Conservation (phyloP, 1,140 invertebrate species). For the Musca vetustissima region DNA sequence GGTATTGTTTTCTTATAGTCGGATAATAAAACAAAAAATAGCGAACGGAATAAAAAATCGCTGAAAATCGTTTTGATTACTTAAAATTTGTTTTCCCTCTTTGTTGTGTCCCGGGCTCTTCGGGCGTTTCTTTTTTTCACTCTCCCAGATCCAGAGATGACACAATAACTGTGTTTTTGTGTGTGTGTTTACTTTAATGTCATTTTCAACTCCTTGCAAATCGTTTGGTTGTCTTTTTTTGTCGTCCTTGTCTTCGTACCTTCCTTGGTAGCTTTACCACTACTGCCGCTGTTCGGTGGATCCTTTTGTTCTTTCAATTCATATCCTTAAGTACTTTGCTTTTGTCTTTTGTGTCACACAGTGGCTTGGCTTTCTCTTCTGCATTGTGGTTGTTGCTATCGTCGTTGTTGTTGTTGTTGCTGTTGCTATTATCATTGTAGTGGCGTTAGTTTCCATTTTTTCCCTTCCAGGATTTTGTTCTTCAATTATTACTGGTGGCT, state of each 20-base stretch:
- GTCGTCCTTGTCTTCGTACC: slow-evolving; percentile 21
- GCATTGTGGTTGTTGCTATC: no score
- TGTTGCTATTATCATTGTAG: not conserved
- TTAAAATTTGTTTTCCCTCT: slow-evolving; percentile 43
- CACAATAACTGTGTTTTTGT: slow-evolving; percentile 34
- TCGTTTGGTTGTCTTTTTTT: slow-evolving; percentile 29
- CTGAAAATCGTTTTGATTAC: no score
- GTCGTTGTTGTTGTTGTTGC: not conserved
- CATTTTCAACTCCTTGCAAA: slow-evolving; percentile 52
- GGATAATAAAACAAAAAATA: no score
- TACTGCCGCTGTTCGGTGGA: not conserved
- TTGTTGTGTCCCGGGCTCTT: not conserved
- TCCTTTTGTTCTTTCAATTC: not conserved
- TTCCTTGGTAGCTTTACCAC: slow-evolving; percentile 29
- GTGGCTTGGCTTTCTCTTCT: not conserved
- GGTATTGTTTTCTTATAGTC: no score
- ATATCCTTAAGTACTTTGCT: slow-evolving; percentile 31
- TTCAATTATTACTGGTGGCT: slow-evolving; percentile 33
- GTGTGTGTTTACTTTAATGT: slow-evolving; percentile 52
- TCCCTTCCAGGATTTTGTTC: slow-evolving; percentile 24
- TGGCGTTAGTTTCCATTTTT: not conserved
- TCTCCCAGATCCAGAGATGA: no score
- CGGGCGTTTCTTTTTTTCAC: not conserved
- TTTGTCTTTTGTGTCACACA: slow-evolving; percentile 30
- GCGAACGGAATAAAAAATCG: no score